Evolutionary conservation across 2,113 vertebrate genomes (phyloP), one percentile per base, ranked within the genome.

Genomic region (Furnarius figulus): DNA sequence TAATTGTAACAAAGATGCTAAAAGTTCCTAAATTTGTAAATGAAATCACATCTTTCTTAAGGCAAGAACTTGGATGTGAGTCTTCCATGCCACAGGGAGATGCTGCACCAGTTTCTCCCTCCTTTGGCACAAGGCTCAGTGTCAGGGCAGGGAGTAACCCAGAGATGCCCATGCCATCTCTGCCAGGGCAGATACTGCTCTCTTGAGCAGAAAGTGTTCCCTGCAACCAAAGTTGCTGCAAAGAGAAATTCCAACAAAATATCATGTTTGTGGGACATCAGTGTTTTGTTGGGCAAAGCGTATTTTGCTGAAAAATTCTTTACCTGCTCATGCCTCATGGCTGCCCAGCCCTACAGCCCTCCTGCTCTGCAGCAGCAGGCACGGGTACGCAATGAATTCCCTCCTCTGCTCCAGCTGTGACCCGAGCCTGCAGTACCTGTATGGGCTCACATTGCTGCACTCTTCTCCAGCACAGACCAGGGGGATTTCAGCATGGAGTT

Each of bases 321-420:
- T 18, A 39, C 7, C 47, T 2, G 1, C 28, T 79, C 24, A 52
- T 6, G 0, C 39, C 62, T 47, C 1, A 1, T 39, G 62, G 8
- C 31, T 78, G 56, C 31, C 40, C 62, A 83, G 46, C 30, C 52
- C 37, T 62, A 17, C 6, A 8, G 11, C 42, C 14, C 30, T 40
- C 71, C 20, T 61, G 35, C 61, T 82, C 46, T 66, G 49, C 3
- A 31, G 65, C 65, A 22, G 49, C 42, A 62, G 80, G 46, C 24
- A 22, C 1, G 10, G 11, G 21, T 4, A 27, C 6, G 22, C 31
- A 66, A 5, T 1, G 0, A 86, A 73, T 50, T 76, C 68, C 22
- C 12, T 71, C 39, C 39, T 56, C n/a, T 68, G 47, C 47, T 79
- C 33, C 3, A 0, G 9, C 12, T 85, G 47, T n/a, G 62, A 5